phyloP scores from a whole-genome alignment of 1,140 invertebrate genomes.

The Agrilus planipennis region DNA sequence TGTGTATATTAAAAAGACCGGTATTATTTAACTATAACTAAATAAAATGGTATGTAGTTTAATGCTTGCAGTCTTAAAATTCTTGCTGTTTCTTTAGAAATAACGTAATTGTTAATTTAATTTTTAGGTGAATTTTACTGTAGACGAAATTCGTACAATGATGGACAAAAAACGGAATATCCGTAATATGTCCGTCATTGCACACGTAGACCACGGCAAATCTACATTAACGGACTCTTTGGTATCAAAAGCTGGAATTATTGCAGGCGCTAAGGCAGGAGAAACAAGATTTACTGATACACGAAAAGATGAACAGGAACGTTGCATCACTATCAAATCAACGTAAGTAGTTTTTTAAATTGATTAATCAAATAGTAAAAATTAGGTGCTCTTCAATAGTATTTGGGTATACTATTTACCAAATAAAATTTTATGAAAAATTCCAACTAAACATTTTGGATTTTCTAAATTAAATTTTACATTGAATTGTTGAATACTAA shows the following conservation, averaged over 20 bases:
- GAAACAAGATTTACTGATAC: slow-evolving; percentile 99
- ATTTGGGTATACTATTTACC: too few species aligned
- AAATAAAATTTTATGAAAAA: too few species aligned
- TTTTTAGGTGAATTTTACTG: slow-evolving; percentile 97
- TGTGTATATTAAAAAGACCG: neutral
- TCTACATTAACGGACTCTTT: slow-evolving; percentile 98
- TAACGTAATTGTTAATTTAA: slow-evolving; percentile 13
- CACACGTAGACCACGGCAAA: slow-evolving; percentile 99
- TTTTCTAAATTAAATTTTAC: too few species aligned
- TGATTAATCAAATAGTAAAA: too few species aligned
- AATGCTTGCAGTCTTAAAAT: slow-evolving; percentile 4
- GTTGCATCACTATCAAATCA: slow-evolving; percentile 99
- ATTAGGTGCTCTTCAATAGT: too few species aligned
- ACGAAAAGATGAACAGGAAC: slow-evolving; percentile 97
- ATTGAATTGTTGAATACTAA: too few species aligned
- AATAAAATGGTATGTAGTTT: slow-evolving; percentile 4
- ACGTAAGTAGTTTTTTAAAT: slow-evolving; percentile 60
- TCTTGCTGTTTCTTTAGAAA: neutral
- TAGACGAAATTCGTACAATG: slow-evolving; percentile 98
- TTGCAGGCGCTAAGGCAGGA: slow-evolving; percentile 94
- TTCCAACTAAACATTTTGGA: too few species aligned
- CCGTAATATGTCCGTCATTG: slow-evolving; percentile 99
- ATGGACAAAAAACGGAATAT: slow-evolving; percentile 99
- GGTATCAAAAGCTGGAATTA: slow-evolving; percentile 99
- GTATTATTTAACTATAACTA: neutral